A percentile compares a stretch with the other conserved stretches of the same genome.
These are phyloP conservation scores for Turritopsis rubra DNA, from an alignment of 30 jellyfish, hydroid and myxozoan genomes.

Conservation along the genomic window DNA sequence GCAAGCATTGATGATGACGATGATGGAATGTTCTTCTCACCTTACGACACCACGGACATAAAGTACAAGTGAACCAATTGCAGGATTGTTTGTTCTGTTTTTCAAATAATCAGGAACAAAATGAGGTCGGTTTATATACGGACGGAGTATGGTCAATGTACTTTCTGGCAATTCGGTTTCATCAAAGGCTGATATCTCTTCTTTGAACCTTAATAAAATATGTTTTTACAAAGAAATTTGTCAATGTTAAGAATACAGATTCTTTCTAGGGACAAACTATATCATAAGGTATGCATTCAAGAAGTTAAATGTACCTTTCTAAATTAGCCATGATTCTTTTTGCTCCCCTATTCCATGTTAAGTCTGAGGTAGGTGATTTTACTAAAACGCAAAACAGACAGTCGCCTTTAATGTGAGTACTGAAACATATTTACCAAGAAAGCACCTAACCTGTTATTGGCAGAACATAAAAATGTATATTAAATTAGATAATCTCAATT, in stretches of 20 bases:
- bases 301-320: constrained; percentile 49
- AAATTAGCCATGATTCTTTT: constrained; percentile 80
- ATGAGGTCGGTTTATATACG: constrained; percentile 65
- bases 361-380: constrained; percentile 79
- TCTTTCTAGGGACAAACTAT: no score
- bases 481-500: no score
- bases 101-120: constrained; percentile 63
- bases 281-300: not conserved
- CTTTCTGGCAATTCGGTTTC: constrained; percentile 66
- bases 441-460: not conserved
- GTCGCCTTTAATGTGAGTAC: not conserved
- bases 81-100: constrained; percentile 53
- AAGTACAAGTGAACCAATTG: constrained; percentile 58
- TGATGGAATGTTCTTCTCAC: constrained; percentile 17
- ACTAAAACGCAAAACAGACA: constrained; percentile 40
- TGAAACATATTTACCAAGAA: not conserved
- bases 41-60: constrained; percentile 75
- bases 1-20: no score
- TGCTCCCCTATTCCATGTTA: constrained; percentile 85
- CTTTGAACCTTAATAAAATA: constrained; percentile 43
- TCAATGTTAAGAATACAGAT: no score
- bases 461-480: no score
- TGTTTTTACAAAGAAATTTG: no score
- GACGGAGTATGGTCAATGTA: constrained; percentile 57
- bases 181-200: constrained; percentile 69